Evolutionary conservation across 2,113 vertebrate genomes (phyloP), one percentile per base, ranked within the genome.

Genomic region (Caranx ignobilis): DNA sequence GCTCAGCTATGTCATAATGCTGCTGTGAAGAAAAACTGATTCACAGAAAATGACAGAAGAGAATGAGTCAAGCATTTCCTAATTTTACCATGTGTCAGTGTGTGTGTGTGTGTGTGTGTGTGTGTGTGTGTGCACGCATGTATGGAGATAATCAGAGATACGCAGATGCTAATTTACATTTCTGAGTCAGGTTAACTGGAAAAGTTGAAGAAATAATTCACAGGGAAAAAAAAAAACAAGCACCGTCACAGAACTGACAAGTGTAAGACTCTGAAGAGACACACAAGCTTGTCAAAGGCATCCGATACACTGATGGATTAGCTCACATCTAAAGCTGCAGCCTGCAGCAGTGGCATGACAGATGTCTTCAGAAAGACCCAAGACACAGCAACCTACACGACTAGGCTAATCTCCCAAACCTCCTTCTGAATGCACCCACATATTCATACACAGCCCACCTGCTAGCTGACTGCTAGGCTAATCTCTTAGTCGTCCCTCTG

Each of bases 321-420:
- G 47, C 64, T 79, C 2, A 32, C 59, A 68, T 74, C 45, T 64
- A 18, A 64, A 61, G 50, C 61, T 83, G 32, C 75, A 54, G 81
- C 56, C 75, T 32, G 71, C 2, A 50, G 75, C 66, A 57, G 21
- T 31, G 48, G 67, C 69, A 65, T 64, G 64, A 84, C 67, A 77
- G 77, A 87, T 75, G 77, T 66, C 77, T 18, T 64, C 21, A 77
- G 43, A 65, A 70, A 71, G 47, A 66, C 37, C 48, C 11, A 45
- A 21, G 66, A 82, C 63, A 55, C 71, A 41, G 11, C 66, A 82
- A 67, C 74, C 85, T 59, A 88, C 83, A 87, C 67, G 76, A 54
- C 73, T n/a, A 61, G 48, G 35, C 63, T 81, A 83, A 83, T 81
- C 85, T 73, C 60, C 43, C 63, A 80, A 80, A 83, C 70, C 57